Percentiles rank a stretch among this genome's conserved stretches.
These are phyloP conservation scores for Heteromyza rotundicornis DNA, from an alignment of 2,888 invertebrate genomes.

Conservation along the genomic window DNA sequence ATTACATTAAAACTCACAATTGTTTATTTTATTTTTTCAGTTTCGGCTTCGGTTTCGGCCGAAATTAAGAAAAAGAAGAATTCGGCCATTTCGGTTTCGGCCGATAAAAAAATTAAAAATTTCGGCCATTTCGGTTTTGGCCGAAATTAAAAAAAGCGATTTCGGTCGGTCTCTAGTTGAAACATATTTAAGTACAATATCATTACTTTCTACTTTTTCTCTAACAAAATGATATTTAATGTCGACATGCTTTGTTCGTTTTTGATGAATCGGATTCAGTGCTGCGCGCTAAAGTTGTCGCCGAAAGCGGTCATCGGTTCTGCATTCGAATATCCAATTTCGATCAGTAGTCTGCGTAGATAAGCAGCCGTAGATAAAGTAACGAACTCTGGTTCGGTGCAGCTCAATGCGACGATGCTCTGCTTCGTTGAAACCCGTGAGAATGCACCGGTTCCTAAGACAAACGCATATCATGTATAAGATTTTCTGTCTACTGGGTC, in stretches of 20 bases:
- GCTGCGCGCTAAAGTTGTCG: slow-evolving; percentile 2
- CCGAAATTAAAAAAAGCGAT: too few relatives aligned
- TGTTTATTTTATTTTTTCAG: too few relatives aligned
- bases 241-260: background rate
- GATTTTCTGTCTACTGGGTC: slow-evolving; percentile 8
- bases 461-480: slow-evolving; percentile 15
- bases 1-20: too few relatives aligned
- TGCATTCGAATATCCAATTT: slow-evolving; percentile 4
- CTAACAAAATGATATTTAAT: background rate
- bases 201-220: background rate
- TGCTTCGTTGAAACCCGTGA: background rate
- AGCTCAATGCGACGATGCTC: background rate
- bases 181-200: background rate
- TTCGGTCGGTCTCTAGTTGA: too few relatives aligned
- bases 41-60: too few relatives aligned
- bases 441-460: background rate
- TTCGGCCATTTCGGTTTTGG: too few relatives aligned
- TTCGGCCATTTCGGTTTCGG: too few relatives aligned
- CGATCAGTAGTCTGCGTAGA: slow-evolving; percentile 5
- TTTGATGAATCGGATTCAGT: background rate
- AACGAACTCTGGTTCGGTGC: slow-evolving; percentile 6
- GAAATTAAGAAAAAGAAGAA: too few relatives aligned
- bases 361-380: slow-evolving; percentile 16
- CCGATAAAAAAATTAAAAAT: background rate
- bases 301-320: background rate